Percentiles rank a stretch among this genome's conserved stretches.
These are phyloP conservation scores for Myiagra hebetior DNA, from an alignment of 2,113 vertebrate species.

Conservation along the genomic window DNA sequence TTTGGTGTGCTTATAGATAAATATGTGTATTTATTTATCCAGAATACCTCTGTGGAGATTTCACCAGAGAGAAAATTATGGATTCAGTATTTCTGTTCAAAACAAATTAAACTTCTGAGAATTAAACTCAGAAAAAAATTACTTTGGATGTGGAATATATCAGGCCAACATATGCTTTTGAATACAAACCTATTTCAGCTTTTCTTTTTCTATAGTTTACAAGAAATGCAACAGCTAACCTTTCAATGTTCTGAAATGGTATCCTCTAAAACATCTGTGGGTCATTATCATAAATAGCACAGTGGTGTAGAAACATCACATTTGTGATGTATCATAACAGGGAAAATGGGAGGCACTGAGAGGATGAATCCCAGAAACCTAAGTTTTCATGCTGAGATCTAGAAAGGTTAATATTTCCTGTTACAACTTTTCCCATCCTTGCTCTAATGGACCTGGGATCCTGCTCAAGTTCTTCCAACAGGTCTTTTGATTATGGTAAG, in stretches of 20 bases:
- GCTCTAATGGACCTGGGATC: background rate
- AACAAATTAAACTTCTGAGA: background rate
- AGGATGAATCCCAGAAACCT: background rate
- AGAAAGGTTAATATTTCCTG: background rate
- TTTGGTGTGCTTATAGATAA: background rate
- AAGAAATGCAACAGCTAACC: constrained; percentile 14
- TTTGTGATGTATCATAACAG: background rate
- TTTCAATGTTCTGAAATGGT: constrained; percentile 39
- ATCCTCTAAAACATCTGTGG: constrained; percentile 49
- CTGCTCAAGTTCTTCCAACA: background rate
- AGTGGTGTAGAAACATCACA: constrained; percentile 18
- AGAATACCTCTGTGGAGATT: background rate
- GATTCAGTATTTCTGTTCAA: background rate
- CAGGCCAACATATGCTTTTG: background rate
- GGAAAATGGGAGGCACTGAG: background rate
- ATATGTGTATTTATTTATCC: background rate
- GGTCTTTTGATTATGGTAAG: background rate
- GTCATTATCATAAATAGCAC: constrained; percentile 61
- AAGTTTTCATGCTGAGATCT: background rate
- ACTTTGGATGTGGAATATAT: background rate
- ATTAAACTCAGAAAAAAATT: background rate
- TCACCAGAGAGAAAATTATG: background rate
- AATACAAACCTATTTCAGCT: constrained; percentile 15
- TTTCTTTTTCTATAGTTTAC: constrained; percentile 13
- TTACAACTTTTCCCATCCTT: background rate